Evolutionary conservation across 1,140 invertebrate species (phyloP), one percentile per base, ranked within the genome.

Genomic region (Pectinophora gossypiella): DNA sequence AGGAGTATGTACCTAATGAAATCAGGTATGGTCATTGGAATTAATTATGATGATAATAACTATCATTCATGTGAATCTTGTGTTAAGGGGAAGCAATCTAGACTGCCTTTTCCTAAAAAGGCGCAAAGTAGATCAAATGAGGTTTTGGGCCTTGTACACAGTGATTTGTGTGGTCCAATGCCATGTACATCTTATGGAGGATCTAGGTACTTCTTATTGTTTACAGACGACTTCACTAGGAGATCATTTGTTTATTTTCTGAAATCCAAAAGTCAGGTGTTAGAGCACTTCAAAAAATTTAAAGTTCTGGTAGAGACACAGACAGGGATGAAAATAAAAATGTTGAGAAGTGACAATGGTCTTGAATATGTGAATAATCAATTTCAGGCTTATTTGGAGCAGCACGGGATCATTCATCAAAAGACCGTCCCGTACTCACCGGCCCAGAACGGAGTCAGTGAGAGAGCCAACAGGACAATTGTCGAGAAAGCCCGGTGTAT

Each of bases 381-480:
- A 6, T 19, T 45, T 13, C 19, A 45, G 18, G 15, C 9, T 9
- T 45, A 20, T 19, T 10, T 45, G 42, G 19, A n/a, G n/a, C 9
- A 44, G 19, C 42, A 44, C 36, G 38, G 50, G 23, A 70, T 64
- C 13, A 51, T 56, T 4, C 54, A 54, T 48, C 49, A 56, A 44
- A 51, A 19, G 35, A 71, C 68, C 4, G 60, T 61, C 20, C 38
- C 51, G 15, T 74, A 85, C 35, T 67, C 72, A 18, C 77, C 87
- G 22, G 52, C 81, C 53, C 71, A 78, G 51, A 89, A 90, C 66
- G 85, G 85, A 10, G 59, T 66, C 20, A 65, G 73, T 7, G 87
- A 89, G 63, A 51, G 80, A 42, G 61, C 64, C 16, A 88, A 88
- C 47, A 46, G 86, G 15, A 89, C 69, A 4, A 48, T 89, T 4